Evolutionary conservation across 2,888 invertebrate genomes (phyloP).

Genomic region (Barypeithes pellucidus): DNA sequence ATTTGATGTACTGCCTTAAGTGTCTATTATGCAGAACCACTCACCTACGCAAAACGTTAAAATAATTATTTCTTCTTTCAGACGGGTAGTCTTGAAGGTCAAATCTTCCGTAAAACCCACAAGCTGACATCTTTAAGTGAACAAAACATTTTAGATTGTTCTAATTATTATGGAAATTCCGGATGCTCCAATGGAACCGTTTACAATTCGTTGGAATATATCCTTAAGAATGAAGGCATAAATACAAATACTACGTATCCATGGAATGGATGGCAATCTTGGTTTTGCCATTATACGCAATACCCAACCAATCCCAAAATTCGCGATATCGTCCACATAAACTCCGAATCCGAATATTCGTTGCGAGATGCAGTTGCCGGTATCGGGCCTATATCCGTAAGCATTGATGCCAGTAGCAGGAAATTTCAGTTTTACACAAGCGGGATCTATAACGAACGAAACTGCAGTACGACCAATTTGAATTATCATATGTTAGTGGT

Average conservation of each 20-base stretch:
- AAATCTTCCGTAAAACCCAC: constrained; percentile 18
- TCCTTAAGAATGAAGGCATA: constrained; percentile 3
- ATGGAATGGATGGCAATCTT: constrained; percentile 16
- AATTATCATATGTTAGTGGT: constrained; percentile 88
- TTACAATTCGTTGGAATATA: constrained; percentile 3
- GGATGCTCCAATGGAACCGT: constrained; percentile 21
- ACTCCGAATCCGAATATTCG: neutral
- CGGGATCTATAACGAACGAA: constrained; percentile 85
- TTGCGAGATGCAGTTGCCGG: constrained; percentile 74
- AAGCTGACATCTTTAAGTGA: constrained; percentile 11
- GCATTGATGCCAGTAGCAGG: constrained; percentile 86
- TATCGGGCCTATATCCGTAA: constrained; percentile 88
- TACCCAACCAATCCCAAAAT: neutral
- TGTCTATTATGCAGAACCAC: too few relatives aligned
- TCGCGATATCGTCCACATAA: neutral
- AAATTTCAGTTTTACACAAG: constrained; percentile 79
- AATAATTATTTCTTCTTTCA: constrained; percentile 4
- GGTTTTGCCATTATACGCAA: constrained; percentile 22
- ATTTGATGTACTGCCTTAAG: too few relatives aligned
- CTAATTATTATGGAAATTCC: constrained; percentile 9
- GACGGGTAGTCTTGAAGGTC: constrained; percentile 26
- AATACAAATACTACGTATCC: neutral
- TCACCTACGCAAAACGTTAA: too few relatives aligned
- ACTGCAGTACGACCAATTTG: constrained; percentile 75
- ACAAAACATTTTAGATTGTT: constrained; percentile 28